Evolutionary conservation across 2,797 vertebrate species (phyloP).

Genomic region (Brotula barbata): DNA sequence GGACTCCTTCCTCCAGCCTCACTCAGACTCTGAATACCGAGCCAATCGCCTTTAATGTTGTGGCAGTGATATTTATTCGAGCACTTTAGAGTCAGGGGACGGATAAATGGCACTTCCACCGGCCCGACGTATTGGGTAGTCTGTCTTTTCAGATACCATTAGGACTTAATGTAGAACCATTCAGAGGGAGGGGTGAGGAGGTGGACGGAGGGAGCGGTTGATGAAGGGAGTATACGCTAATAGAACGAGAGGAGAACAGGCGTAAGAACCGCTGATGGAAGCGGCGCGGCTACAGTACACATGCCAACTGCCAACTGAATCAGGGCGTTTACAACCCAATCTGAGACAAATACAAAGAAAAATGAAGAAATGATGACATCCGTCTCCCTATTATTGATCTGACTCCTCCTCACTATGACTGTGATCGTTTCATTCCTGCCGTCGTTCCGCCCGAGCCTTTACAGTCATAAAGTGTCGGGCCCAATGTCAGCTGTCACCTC

Average conservation of each 20-base stretch:
- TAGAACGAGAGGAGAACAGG: background rate
- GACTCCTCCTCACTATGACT: too few species aligned
- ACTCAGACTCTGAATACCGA: constrained; percentile 43
- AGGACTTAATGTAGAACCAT: constrained; percentile 57
- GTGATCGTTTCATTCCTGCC: too few species aligned
- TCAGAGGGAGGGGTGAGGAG: constrained; percentile 18
- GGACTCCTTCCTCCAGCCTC: constrained; percentile 3
- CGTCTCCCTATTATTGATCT: too few species aligned
- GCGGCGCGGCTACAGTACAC: background rate
- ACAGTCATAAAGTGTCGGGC: too few species aligned
- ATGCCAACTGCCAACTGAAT: background rate
- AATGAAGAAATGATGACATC: too few species aligned
- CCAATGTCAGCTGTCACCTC: background rate
- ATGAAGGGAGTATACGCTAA: constrained; percentile 23
- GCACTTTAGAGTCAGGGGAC: constrained; percentile 37
- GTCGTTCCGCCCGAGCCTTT: too few species aligned
- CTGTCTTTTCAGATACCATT: constrained; percentile 58
- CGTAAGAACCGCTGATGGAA: background rate
- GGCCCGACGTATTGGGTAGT: constrained; percentile 47
- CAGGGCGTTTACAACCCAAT: too few species aligned
- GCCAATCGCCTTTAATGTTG: constrained; percentile 35
- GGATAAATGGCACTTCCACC: constrained; percentile 40
- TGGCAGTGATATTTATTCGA: constrained; percentile 50
- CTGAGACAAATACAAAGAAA: too few species aligned
- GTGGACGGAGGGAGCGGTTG: constrained; percentile 20